These are phyloP conservation scores for Fabriciana adippe DNA, from an alignment of 2,888 invertebrate genomes.

Conservation along the genomic window DNA sequence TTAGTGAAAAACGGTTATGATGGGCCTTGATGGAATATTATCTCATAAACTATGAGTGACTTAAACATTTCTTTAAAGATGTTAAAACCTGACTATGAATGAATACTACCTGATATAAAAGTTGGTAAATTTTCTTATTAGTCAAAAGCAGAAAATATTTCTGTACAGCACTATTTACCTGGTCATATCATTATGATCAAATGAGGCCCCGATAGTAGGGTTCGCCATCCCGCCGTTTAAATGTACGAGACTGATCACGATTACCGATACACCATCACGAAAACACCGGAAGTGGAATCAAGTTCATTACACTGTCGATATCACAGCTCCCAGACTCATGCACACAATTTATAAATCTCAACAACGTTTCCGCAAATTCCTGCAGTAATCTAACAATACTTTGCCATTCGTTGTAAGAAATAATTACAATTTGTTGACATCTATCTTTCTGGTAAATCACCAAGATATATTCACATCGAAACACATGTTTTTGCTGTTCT, in stretches of 20 bases:
- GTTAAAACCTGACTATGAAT: too few relatives aligned
- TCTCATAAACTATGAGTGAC: too few relatives aligned
- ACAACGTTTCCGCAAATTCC: conserved; percentile 40
- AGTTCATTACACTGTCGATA: conserved; percentile 55
- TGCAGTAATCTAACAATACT: conserved; percentile 46
- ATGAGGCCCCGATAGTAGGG: conserved; percentile 84
- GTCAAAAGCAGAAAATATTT: not conserved
- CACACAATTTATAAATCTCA: conserved; percentile 44
- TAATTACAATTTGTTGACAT: conserved; percentile 75
- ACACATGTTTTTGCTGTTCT: conserved; percentile 75
- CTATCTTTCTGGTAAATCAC: conserved; percentile 57
- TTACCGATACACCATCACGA: conserved; percentile 61
- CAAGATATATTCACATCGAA: conserved; percentile 75
- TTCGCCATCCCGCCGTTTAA: conserved; percentile 68
- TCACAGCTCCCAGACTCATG: conserved; percentile 47
- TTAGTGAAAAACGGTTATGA: too few relatives aligned
- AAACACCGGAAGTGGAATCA: conserved; percentile 57
- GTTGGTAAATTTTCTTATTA: conserved; percentile 6
- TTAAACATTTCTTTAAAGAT: too few relatives aligned
- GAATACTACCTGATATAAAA: not conserved
- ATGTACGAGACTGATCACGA: conserved; percentile 47
- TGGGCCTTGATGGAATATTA: too few relatives aligned
- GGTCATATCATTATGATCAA: conserved; percentile 87
- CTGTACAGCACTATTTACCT: conserved; percentile 61
- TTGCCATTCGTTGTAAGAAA: conserved; percentile 50